These are phyloP conservation scores for Ctenodactylus gundi DNA, from an alignment of 2,113 vertebrate genomes.

Conservation along the genomic window DNA sequence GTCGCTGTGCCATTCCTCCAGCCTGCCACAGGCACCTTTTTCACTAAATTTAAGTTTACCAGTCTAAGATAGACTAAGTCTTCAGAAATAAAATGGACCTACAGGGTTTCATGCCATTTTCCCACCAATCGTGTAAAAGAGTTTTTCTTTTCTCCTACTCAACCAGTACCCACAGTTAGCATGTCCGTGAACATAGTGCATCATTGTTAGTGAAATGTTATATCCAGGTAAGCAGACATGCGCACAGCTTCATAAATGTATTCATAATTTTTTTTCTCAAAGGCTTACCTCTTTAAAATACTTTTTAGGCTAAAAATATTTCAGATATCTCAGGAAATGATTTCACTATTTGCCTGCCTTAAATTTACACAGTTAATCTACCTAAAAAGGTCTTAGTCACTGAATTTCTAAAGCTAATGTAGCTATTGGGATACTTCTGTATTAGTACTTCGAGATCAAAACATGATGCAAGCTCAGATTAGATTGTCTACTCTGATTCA, in stretches of 20 bases:
- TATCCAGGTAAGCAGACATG: not conserved
- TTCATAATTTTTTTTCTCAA: not conserved
- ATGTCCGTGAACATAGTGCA: not conserved
- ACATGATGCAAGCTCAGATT: not conserved
- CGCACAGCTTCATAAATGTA: not conserved
- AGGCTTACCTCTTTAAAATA: not conserved
- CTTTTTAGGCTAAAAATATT: not conserved
- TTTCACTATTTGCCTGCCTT: not conserved
- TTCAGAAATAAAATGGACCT: not conserved
- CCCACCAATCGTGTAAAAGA: not conserved
- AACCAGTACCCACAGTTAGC: not conserved
- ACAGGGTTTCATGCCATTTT: not conserved
- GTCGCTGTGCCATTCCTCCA: too few species aligned
- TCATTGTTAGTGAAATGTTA: not conserved
- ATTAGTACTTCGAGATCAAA: not conserved
- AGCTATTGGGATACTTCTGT: not conserved
- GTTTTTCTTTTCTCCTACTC: not conserved
- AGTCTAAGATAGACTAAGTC: not conserved
- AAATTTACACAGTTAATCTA: not conserved
- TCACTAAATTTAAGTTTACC: too few species aligned
- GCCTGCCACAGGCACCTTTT: not conserved
- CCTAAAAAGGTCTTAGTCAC: not conserved
- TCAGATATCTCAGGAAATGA: not conserved
- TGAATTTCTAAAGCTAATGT: not conserved
- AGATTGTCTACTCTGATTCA: not conserved